A percentile compares a stretch with the other conserved stretches of the same genome.
These are phyloP conservation scores for Chelon auratus DNA, from an alignment of 2,797 vertebrate species.

Conservation along the genomic window DNA sequence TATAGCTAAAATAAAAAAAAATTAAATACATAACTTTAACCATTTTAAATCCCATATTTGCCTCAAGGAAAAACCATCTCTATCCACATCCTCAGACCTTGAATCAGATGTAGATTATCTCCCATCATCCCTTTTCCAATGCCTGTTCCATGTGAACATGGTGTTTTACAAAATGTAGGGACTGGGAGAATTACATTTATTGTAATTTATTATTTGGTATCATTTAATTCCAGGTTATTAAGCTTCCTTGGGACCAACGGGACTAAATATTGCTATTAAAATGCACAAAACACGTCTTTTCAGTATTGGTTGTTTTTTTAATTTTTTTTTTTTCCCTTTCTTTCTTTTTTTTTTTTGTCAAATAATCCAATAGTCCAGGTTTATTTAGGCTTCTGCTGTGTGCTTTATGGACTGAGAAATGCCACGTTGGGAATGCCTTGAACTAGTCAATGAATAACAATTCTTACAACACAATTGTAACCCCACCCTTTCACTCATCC, in stretches of 20 bases:
- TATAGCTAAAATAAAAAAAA: neutral
- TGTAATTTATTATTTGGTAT: neutral
- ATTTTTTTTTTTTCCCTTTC: neutral
- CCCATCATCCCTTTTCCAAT: neutral
- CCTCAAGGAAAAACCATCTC: neutral
- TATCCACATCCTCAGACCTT: neutral
- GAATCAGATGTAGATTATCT: neutral
- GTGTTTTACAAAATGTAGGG: no score
- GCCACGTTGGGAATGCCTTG: constrained; percentile 3
- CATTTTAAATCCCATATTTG: neutral
- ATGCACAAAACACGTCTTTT: neutral
- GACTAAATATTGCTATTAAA: neutral
- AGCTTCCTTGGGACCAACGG: neutral
- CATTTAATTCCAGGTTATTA: neutral
- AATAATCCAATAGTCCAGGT: constrained; percentile 29
- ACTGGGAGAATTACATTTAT: no score
- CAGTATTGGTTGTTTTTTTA: constrained; percentile 16
- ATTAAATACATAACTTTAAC: neutral
- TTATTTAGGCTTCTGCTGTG: constrained; percentile 34
- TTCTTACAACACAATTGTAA: constrained; percentile 49
- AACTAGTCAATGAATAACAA: constrained; percentile 66
- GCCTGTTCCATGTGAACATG: neutral
- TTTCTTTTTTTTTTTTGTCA: neutral
- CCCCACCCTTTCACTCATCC: constrained; percentile 12
- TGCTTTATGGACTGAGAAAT: constrained; percentile 49